phyloP scores from a whole-genome alignment of 1,140 invertebrate genomes.

The Melipona quadrifasciata region DNA sequence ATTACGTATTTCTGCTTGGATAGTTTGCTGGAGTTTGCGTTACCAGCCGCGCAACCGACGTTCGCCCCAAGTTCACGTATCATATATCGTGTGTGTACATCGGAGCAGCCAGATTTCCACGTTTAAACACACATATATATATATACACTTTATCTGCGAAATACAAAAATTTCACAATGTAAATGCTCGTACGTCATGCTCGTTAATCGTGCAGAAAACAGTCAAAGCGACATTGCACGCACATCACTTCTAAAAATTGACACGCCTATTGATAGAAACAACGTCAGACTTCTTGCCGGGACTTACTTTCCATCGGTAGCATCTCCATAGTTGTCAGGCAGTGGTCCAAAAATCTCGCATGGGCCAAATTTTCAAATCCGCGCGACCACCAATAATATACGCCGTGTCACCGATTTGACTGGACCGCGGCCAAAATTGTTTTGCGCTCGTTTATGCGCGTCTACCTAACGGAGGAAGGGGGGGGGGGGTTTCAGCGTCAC shows the following conservation, averaged over 20 bases:
- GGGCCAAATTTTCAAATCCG: constrained; percentile 32
- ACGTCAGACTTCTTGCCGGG: not conserved
- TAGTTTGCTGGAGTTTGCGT: constrained; percentile 48
- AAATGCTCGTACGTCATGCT: no score
- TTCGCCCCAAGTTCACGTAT: constrained; percentile 9
- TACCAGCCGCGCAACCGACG: constrained; percentile 42
- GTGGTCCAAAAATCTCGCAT: constrained; percentile 30
- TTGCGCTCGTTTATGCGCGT: constrained; percentile 28
- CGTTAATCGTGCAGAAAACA: no score
- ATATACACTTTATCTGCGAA: no score
- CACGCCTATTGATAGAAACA: not conserved
- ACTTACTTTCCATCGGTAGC: constrained; percentile 34
- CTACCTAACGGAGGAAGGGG: no score
- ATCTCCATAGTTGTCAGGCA: constrained; percentile 32
- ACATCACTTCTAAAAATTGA: not conserved
- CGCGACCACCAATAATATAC: not conserved
- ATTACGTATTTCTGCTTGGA: constrained; percentile 43
- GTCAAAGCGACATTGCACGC: not conserved
- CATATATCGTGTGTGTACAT: not conserved
- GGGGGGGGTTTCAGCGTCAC: not conserved
- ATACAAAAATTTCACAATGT: no score
- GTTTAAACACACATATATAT: no score
- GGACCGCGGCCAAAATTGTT: constrained; percentile 43
- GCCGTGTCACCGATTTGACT: constrained; percentile 23
- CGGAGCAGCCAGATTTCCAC: constrained; percentile 29